Conservation (phyloP, 2,797 vertebrate genomes). For the Platyrinchus mystaceus region DNA sequence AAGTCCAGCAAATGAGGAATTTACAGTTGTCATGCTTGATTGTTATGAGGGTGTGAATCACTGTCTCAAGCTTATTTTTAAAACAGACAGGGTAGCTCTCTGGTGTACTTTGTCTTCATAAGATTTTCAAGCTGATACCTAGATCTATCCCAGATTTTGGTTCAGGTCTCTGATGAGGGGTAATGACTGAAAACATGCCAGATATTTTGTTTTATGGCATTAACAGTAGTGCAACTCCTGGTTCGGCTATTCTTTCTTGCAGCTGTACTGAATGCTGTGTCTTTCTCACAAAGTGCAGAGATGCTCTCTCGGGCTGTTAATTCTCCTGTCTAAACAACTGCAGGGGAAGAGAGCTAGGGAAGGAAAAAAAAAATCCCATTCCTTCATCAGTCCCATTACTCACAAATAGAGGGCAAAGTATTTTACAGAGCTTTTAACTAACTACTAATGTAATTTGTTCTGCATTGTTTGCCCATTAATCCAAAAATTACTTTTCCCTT, state of each 20-base stretch:
- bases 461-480: slow-evolving; percentile 67
- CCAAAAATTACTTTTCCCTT: slow-evolving; percentile 64
- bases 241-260: not conserved
- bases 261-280: not conserved
- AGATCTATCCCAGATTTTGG: not conserved
- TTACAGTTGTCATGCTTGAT: not conserved
- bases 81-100: not conserved
- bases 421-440: slow-evolving; percentile 69
- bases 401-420: slow-evolving; percentile 41
- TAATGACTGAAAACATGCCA: not conserved
- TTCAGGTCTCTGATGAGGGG: not conserved
- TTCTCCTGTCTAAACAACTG: slow-evolving; percentile 22
- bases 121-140: not conserved
- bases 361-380: not conserved
- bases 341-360: slow-evolving; percentile 4
- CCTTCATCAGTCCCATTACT: slow-evolving; percentile 49
- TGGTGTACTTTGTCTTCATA: not conserved
- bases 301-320: slow-evolving; percentile 22
- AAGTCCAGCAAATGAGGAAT: not conserved
- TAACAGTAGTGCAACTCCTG: not conserved
- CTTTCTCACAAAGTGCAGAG: slow-evolving; percentile 3
- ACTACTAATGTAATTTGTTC: slow-evolving; percentile 71
- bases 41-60: not conserved
- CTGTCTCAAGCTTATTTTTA: not conserved
- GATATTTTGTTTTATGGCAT: not conserved